Conservation (phyloP, 2,888 invertebrate genomes). For the Anthrax anthrax region DNA sequence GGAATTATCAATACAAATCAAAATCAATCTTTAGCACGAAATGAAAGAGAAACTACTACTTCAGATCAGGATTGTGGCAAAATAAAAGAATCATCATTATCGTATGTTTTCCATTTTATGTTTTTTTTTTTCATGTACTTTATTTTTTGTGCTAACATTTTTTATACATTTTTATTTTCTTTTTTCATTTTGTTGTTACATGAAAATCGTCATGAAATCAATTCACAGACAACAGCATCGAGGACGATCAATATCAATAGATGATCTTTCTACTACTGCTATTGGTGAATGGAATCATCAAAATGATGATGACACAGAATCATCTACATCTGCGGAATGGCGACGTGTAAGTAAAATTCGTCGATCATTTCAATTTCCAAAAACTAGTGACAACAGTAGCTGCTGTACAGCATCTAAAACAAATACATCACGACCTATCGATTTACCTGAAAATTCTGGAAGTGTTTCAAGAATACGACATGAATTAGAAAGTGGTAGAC, state of each 20-base stretch:
- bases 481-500: conserved; percentile 40
- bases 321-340: conserved; percentile 50
- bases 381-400: no score
- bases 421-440: conserved; percentile 20
- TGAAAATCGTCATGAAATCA: background rate
- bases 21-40: conserved; percentile 1
- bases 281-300: conserved; percentile 24
- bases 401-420: conserved; percentile 15
- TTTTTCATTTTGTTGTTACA: background rate
- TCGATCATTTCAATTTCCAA: conserved; percentile 52
- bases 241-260: conserved; percentile 35
- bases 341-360: conserved; percentile 47
- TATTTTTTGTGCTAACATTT: background rate
- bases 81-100: background rate
- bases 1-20: background rate
- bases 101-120: conserved; percentile 2
- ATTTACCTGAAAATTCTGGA: conserved; percentile 37
- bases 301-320: conserved; percentile 33
- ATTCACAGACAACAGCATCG: conserved; percentile 19
- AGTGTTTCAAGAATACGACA: conserved; percentile 41
- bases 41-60: conserved; percentile 4
- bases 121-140: background rate
- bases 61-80: no score
- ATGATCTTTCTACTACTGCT: conserved; percentile 36
- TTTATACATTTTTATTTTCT: background rate